Evolutionary conservation across 2,113 vertebrate genomes (phyloP).

Genomic region (Myrmecophaga tridactyla): DNA sequence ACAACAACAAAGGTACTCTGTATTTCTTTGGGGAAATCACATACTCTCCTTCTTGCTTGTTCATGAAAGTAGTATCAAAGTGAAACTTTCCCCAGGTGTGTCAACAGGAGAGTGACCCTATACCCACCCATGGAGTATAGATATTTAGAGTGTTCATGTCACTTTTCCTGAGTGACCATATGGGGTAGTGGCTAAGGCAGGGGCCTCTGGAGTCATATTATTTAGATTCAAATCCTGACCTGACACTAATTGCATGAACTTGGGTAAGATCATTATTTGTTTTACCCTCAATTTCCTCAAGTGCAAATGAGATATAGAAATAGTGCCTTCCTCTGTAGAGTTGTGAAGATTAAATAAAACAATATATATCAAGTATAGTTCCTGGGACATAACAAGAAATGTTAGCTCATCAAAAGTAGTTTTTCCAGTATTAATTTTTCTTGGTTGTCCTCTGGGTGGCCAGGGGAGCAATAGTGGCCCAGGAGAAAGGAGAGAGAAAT

Average conservation of each 20-base stretch:
- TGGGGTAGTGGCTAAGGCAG: background rate
- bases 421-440: background rate
- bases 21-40: background rate
- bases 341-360: slow-evolving; percentile 12
- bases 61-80: background rate
- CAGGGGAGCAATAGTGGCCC: background rate
- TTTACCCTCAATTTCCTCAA: background rate
- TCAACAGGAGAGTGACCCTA: background rate
- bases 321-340: background rate
- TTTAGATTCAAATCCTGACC: background rate
- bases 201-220: background rate
- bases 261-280: background rate
- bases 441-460: background rate
- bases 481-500: background rate
- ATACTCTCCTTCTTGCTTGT: background rate
- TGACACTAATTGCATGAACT: background rate
- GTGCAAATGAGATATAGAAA: background rate
- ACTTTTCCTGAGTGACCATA: background rate
- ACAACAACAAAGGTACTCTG: background rate
- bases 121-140: background rate
- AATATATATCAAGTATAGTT: background rate
- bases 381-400: background rate
- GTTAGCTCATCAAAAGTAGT: background rate
- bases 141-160: slow-evolving; percentile 23
- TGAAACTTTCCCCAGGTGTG: background rate